A percentile compares a stretch with the other conserved stretches of the same genome.
phyloP scores from a whole-genome alignment of 1,140 invertebrate genomes.

The Pseudomyrmex gracilis region DNA sequence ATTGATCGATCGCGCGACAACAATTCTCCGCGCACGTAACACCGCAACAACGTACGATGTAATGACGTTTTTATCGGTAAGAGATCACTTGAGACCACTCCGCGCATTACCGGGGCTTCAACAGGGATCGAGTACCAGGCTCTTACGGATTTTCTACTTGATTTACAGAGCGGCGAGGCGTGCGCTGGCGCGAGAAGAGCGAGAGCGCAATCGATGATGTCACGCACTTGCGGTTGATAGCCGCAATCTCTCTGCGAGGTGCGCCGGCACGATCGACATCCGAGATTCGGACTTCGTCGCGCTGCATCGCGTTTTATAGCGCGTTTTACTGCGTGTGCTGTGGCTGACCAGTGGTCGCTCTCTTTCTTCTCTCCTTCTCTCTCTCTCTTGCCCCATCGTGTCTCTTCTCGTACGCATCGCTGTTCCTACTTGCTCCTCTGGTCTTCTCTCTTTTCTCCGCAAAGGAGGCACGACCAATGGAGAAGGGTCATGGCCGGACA shows the following conservation, averaged over 20 bases:
- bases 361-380: constrained; percentile 52
- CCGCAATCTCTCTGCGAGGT: constrained; percentile 68
- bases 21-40: neutral
- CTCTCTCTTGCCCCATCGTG: neutral
- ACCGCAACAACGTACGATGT: neutral
- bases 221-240: constrained; percentile 66
- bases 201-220: constrained; percentile 57
- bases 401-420: constrained; percentile 1
- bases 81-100: constrained; percentile 8
- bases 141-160: constrained; percentile 49
- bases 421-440: constrained; percentile 55
- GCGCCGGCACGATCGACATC: constrained; percentile 67
- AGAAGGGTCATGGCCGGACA: constrained; percentile 85
- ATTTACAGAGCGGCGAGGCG: constrained; percentile 32
- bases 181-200: neutral
- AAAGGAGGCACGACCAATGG: constrained; percentile 76
- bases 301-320: constrained; percentile 71
- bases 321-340: constrained; percentile 75
- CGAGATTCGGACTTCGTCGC: constrained; percentile 67
- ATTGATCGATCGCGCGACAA: constrained; percentile 22
- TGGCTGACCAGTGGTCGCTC: constrained; percentile 76
- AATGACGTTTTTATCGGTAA: constrained; percentile 30
- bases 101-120: neutral
- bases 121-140: constrained; percentile 9
- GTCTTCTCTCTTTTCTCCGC: constrained; percentile 70